A percentile compares a stretch with the other conserved stretches of the same genome.
These are phyloP conservation scores for Macquaria australasica DNA, from an alignment of 2,113 vertebrate species.

Conservation along the genomic window DNA sequence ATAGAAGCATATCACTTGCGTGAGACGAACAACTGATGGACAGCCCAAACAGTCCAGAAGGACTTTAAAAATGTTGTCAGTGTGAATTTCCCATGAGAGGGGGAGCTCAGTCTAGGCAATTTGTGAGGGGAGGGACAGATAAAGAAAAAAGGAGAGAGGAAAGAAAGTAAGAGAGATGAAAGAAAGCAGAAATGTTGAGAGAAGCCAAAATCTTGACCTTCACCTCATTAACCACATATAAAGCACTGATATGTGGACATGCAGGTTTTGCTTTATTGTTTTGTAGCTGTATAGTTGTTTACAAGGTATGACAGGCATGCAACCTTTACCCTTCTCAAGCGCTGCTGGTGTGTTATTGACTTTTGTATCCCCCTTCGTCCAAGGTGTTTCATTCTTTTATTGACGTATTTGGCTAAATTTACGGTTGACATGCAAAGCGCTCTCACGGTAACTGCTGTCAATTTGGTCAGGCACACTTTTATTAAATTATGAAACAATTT, in stretches of 20 bases:
- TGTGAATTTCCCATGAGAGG: constrained; percentile 15
- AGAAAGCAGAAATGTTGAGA: constrained; percentile 4
- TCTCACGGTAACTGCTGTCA: constrained; percentile 65
- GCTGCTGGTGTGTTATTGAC: constrained; percentile 18
- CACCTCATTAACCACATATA: not conserved
- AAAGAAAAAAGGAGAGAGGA: not conserved
- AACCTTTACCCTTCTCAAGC: constrained; percentile 14
- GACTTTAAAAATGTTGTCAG: constrained; percentile 48
- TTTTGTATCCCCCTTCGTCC: constrained; percentile 5
- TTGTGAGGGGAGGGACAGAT: not conserved
- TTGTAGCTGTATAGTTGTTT: constrained; percentile 20
- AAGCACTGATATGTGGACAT: not conserved
- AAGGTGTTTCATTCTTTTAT: constrained; percentile 51
- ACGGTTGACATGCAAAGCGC: constrained; percentile 45
- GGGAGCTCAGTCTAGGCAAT: constrained; percentile 5
- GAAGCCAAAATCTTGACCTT: constrained; percentile 11
- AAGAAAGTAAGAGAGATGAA: not conserved
- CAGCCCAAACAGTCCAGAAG: constrained; percentile 44
- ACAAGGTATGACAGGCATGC: constrained; percentile 16
- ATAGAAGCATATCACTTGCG: constrained; percentile 19
- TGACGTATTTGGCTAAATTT: constrained; percentile 59
- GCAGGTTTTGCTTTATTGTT: not conserved
- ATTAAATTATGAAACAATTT: constrained; percentile 69
- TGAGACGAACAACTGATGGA: constrained; percentile 47
- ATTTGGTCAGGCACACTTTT: constrained; percentile 48